These are phyloP conservation scores for Silurus glanis DNA, from an alignment of 2,113 vertebrate genomes.

Conservation along the genomic window DNA sequence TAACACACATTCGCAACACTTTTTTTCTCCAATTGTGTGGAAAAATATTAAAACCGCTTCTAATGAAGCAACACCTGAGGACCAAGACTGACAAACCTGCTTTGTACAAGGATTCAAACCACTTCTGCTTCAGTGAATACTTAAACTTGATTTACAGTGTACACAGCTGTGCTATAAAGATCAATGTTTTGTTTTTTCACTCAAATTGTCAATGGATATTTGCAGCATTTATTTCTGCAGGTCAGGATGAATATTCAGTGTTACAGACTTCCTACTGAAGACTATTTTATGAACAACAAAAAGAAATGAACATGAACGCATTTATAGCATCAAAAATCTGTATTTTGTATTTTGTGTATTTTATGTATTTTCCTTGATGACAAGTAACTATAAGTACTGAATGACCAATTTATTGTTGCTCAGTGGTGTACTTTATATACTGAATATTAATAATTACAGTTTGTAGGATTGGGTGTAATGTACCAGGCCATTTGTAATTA, in stretches of 20 bases:
- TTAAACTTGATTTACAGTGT: background rate
- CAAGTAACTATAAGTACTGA: background rate
- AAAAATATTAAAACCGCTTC: background rate
- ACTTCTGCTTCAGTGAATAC: background rate
- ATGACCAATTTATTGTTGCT: background rate
- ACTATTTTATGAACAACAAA: background rate
- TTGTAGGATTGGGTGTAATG: background rate
- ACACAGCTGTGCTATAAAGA: background rate
- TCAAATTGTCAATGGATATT: background rate
- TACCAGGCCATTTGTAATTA: background rate
- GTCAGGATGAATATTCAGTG: background rate
- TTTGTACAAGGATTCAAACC: background rate
- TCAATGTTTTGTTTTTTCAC: background rate
- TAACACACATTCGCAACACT: background rate
- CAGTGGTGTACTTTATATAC: background rate
- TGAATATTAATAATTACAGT: background rate
- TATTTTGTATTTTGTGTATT: background rate
- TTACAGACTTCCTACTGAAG: background rate
- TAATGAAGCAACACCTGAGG: background rate
- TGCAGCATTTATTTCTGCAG: background rate
- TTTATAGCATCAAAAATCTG: background rate
- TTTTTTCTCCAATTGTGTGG: too few species aligned
- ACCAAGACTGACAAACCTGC: background rate
- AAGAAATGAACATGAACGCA: background rate
- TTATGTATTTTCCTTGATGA: background rate